These are phyloP conservation scores for Pomacea canaliculata DNA, from an alignment of 2,888 invertebrate genomes.

Conservation along the genomic window DNA sequence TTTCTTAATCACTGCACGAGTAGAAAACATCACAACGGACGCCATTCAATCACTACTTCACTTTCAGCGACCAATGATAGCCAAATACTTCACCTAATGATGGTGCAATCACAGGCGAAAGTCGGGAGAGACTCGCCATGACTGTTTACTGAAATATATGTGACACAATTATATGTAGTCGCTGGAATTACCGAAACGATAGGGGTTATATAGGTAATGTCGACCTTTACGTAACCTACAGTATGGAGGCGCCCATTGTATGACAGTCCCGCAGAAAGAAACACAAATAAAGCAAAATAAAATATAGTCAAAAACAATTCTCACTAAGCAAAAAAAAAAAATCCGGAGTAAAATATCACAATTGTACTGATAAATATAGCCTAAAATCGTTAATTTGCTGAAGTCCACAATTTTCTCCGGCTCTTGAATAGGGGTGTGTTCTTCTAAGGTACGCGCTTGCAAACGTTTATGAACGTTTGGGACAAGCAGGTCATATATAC, in stretches of 20 bases:
- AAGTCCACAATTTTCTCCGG: too few relatives aligned
- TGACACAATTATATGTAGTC: neutral
- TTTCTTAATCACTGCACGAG: neutral
- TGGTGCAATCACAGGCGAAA: constrained; percentile 7
- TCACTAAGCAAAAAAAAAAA: too few relatives aligned
- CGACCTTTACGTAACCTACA: constrained; percentile 35
- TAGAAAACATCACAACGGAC: neutral
- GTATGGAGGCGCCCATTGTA: constrained; percentile 24
- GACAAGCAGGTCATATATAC: too few relatives aligned
- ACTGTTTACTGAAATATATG: neutral
- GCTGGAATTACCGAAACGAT: too few relatives aligned
- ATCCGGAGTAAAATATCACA: too few relatives aligned
- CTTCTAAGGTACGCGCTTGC: too few relatives aligned
- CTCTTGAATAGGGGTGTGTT: too few relatives aligned
- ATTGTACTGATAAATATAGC: neutral
- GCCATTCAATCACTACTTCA: neutral
- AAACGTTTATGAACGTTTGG: too few relatives aligned
- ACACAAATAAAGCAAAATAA: neutral
- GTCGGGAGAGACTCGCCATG: constrained; percentile 18
- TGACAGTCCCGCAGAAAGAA: constrained; percentile 15
- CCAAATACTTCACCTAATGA: neutral
- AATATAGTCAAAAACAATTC: too few relatives aligned
- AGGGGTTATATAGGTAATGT: constrained; percentile 7
- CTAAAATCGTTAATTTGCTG: neutral
- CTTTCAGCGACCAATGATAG: too few relatives aligned